Evolutionary conservation across 2,113 vertebrate species (phyloP).

Genomic region (Chaenogobius annularis): DNA sequence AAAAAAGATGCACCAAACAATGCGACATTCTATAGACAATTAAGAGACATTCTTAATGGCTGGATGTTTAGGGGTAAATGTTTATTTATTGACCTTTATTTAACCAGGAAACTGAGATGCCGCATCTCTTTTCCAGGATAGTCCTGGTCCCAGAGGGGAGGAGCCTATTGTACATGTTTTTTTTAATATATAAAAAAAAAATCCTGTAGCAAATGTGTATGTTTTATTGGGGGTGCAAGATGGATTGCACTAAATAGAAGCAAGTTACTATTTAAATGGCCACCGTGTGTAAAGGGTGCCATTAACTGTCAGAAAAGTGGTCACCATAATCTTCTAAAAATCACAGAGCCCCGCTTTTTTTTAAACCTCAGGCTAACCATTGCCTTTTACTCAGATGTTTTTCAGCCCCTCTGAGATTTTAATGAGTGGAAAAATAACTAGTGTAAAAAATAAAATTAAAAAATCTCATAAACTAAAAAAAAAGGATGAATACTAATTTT

Average conservation of each 20-base stretch:
- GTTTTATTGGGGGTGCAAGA: background rate
- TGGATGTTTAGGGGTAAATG: too few species aligned
- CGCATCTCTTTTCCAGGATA: too few species aligned
- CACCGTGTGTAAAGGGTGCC: background rate
- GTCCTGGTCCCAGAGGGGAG: too few species aligned
- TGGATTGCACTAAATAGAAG: constrained; percentile 5
- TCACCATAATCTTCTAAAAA: background rate
- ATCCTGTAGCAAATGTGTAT: too few species aligned
- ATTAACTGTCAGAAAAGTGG: constrained; percentile 9
- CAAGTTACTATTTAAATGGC: background rate
- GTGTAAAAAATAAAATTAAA: too few species aligned
- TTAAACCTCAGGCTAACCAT: background rate
- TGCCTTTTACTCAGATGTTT: constrained; percentile 12
- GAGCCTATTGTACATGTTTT: too few species aligned
- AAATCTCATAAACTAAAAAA: too few species aligned
- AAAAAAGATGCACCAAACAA: too few species aligned
- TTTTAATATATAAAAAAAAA: background rate
- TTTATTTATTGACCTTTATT: too few species aligned
- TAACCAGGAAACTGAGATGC: too few species aligned
- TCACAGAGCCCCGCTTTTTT: background rate
- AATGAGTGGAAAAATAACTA: constrained; percentile 17
- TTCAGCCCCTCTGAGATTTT: constrained; percentile 31
- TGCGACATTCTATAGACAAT: too few species aligned
- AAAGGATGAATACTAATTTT: constrained; percentile 41
- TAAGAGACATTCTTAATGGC: too few species aligned